Base-by-base conservation (phyloP, 2,888 invertebrate species). In the Hermaeophaga mercurialis region DNA sequence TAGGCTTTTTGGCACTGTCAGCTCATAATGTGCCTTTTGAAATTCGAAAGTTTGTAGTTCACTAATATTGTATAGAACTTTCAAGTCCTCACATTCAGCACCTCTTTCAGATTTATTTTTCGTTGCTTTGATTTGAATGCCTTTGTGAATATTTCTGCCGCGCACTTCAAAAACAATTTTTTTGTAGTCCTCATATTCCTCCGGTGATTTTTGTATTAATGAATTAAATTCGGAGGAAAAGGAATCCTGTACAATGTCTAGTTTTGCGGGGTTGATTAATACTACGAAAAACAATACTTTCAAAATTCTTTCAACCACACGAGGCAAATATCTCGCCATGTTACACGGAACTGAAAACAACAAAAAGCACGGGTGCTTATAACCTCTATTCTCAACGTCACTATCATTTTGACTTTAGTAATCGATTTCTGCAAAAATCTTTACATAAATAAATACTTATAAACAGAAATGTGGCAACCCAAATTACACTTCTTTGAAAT, bases 291-390 rank as follows among this genome's bases (percentile, higher is more conserved):
- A 54, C 38, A 65, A 50, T 63, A 68, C 58, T 64, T 67, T 54
- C 59, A 68, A 59, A 58, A 72, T 58, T 54, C 60, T 66, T 64
- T 65, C 64, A 49, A 62, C 61, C 38, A 54, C 59, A 62, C 69
- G 71, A 74, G 69, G 68, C 67, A 67, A 67, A 68, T 65, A 67
- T 66, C 69, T 75, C 75, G 75, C 77, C 77, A 77, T 77, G 73
- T 66, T 75, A 75, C 71, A 67, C 66, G 57, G 59, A 65, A 69
- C 70, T 47, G 36, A 47, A 18, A 48, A 38, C 38, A 48, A 48
- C 38, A 48, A 48, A 47, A 36, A 28, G 11, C 38, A 48, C 48
- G 48, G 28, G 24, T 38, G 38, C 38, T 48, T 48, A 46, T 52
- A 52, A 52, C 56, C 52, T 56, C 31, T 17, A 17, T 36, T 46